Percentiles rank a stretch among this genome's conserved stretches.
phyloP scores from a whole-genome alignment of 2,888 invertebrate species.

The Heliconius charithonia region DNA sequence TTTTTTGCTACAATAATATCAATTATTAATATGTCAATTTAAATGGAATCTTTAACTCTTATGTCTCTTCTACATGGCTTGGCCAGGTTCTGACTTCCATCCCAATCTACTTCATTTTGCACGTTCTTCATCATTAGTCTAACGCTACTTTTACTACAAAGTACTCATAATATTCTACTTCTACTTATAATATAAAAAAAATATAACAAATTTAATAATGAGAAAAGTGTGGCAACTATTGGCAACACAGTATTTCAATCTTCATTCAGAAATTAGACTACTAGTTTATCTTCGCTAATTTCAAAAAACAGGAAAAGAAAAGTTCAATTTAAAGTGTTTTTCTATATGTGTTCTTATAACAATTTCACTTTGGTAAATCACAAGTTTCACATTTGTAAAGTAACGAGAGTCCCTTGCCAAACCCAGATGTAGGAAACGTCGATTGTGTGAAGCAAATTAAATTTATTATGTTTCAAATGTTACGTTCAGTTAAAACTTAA shows the following conservation, averaged over 20 bases:
- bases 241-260: neutral
- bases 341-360: slow-evolving; percentile 1
- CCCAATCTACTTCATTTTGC: too few relatives aligned
- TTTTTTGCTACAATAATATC: too few relatives aligned
- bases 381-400: slow-evolving; percentile 21
- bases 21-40: too few relatives aligned
- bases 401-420: slow-evolving; percentile 25
- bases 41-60: too few relatives aligned
- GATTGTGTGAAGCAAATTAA: slow-evolving; percentile 19
- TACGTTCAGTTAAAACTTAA: neutral
- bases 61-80: too few relatives aligned
- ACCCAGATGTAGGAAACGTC: slow-evolving; percentile 20
- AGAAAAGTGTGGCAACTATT: too few relatives aligned
- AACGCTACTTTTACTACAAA: too few relatives aligned
- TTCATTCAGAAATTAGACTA: neutral
- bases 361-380: slow-evolving; percentile 5
- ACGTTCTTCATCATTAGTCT: too few relatives aligned
- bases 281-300: neutral
- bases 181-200: too few relatives aligned
- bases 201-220: too few relatives aligned
- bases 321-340: neutral
- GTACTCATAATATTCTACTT: too few relatives aligned
- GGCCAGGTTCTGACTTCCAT: too few relatives aligned
- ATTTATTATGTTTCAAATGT: slow-evolving; percentile 5
- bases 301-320: neutral